Percentiles rank a stretch among this genome's conserved stretches.
Evolutionary conservation across 2,113 vertebrate species (phyloP).

Genomic region (Mus pahari): DNA sequence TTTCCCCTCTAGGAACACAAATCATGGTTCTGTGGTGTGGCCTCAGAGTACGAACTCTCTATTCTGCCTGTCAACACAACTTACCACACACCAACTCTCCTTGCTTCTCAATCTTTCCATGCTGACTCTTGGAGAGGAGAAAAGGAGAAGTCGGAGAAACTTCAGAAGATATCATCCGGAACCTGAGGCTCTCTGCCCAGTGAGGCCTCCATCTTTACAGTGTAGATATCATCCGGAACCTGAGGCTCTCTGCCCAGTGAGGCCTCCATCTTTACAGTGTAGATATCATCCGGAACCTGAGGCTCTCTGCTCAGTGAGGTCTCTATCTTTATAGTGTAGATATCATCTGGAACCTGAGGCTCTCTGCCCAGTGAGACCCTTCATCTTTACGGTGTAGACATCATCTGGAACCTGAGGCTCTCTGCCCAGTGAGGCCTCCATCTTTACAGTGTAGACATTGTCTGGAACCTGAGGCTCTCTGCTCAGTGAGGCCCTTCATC

Average conservation of each 20-base stretch:
- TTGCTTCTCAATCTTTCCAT: neutral
- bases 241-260: neutral
- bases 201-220: neutral
- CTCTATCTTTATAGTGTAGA: neutral
- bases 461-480: neutral
- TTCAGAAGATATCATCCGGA: neutral
- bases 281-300: neutral
- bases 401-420: neutral
- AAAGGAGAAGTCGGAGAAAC: neutral
- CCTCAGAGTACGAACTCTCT: neutral
- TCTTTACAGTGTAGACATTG: neutral
- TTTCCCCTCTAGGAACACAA: neutral
- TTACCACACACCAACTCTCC: neutral
- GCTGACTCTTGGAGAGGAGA: neutral
- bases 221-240: neutral
- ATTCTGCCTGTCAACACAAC: neutral
- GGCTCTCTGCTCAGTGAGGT: neutral
- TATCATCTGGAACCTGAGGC: neutral
- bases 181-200: neutral
- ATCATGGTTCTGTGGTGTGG: conserved; percentile 29
- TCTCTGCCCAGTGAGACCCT: neutral
- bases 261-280: neutral
- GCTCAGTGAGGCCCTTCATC: neutral
- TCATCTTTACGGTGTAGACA: neutral
- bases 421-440: neutral